Conservation (phyloP, 37 sponge, comb jelly and placozoan species). For the Halisarca cf. caerulea region DNA sequence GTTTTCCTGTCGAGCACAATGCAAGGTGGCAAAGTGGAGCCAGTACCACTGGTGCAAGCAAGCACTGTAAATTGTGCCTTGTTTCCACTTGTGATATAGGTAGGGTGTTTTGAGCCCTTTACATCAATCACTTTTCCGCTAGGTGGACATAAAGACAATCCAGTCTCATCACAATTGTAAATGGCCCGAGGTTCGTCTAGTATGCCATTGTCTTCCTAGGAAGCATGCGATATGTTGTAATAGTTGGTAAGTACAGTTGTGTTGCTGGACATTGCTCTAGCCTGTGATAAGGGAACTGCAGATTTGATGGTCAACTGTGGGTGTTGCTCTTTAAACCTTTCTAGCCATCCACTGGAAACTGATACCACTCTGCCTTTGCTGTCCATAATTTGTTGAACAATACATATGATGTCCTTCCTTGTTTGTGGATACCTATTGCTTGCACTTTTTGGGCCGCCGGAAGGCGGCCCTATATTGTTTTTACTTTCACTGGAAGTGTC, state of each 20-base stretch:
- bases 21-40: neutral
- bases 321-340: neutral
- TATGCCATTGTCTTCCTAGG: neutral
- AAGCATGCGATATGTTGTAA: neutral
- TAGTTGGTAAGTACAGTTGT: neutral
- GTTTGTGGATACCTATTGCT: neutral
- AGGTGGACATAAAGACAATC: neutral
- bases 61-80: neutral
- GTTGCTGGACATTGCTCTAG: neutral
- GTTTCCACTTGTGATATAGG: neutral
- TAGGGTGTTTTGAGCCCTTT: neutral
- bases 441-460: too few relatives aligned
- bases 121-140: neutral
- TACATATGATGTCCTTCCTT: neutral
- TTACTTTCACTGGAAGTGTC: too few relatives aligned
- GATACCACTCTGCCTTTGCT: neutral
- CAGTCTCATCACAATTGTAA: neutral
- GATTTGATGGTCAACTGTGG: neutral
- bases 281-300: neutral
- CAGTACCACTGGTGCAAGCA: neutral
- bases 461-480: too few relatives aligned
- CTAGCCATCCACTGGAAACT: neutral
- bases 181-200: neutral
- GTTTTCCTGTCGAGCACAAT: neutral
- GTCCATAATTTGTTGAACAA: neutral